Base-by-base conservation (phyloP, 2,888 invertebrate genomes). In the Orchesellides sinensis region DNA sequence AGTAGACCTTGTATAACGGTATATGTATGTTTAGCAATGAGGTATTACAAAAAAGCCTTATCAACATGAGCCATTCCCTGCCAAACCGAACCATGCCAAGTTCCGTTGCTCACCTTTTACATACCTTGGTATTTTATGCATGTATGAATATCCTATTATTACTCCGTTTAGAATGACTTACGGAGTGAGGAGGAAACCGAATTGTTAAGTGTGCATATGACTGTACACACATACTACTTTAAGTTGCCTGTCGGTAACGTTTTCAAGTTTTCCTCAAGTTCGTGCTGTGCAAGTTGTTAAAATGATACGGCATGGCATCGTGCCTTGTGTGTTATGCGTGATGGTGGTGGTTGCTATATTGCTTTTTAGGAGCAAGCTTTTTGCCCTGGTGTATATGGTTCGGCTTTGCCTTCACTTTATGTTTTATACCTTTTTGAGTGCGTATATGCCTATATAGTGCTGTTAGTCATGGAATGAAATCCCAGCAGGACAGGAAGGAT, bases 401-500 rank as follows among this genome's bases (percentile, higher is more conserved):
- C 54, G 14, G 47, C 27, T 47, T 23, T 32, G 70, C 14, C 27
- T 29, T 8, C 45, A 63, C 72, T 21, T 72, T 27, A 29, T 25
- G n/a, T 56, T 59, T 25, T 59, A 27, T 72, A 12, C 25, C 65
- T 45, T 65, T 61, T 65, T 49, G 63, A 29, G 47, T 74, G 63
- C 21, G 32, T 49, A 2, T 29, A 5, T 66, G 63, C n/a, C n/a
- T 14, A 21, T 25, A 10, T 54, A 23, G 56, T 82, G 79, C 59
- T 65, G 73, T 82, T 82, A 83, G 73, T 81, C 81, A 74, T 74
- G 81, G 74, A 81, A 81, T 49, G 74, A 74, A 81, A 81, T 81
- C 81, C 81, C 81, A 74, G 74, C 81, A 81, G 81, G 81, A 81
- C 81, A 74, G 81, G 68, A 61, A 78, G 78, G 78, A 78, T 78